phyloP scores from a whole-genome alignment of 2,113 vertebrate species.

The Cyanoramphus novaezelandiae region DNA sequence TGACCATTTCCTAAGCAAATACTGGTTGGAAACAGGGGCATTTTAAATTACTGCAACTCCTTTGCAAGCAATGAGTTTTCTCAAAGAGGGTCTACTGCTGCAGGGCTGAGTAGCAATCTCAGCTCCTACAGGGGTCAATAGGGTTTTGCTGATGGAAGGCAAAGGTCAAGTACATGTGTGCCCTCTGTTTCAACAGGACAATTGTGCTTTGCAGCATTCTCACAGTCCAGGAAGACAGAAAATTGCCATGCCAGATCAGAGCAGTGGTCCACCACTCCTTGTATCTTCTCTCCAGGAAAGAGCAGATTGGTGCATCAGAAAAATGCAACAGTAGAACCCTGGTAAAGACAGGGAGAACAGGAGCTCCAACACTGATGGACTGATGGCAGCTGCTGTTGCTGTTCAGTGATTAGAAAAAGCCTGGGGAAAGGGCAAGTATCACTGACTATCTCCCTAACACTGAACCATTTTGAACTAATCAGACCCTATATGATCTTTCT shows the following conservation, averaged over 20 bases:
- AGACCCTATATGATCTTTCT: background rate
- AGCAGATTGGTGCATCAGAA: background rate
- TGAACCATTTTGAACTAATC: background rate
- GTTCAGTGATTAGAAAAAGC: background rate
- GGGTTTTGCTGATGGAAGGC: background rate
- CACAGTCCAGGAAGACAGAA: background rate
- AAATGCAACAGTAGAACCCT: background rate
- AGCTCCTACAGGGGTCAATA: background rate
- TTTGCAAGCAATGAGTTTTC: background rate
- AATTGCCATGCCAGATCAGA: background rate
- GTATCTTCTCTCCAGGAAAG: background rate
- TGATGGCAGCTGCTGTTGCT: background rate
- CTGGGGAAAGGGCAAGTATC: background rate
- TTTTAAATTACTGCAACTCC: background rate
- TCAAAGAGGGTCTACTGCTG: background rate
- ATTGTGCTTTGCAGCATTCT: background rate
- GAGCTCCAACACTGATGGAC: background rate
- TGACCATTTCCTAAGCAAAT: background rate
- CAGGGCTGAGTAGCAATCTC: background rate
- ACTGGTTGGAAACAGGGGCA: background rate
- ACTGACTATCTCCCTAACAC: background rate
- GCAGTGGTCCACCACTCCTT: background rate
- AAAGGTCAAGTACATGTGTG: background rate
- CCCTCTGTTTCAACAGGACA: background rate
- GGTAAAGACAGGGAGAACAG: rapidly evolving